Evolutionary conservation across 2,888 invertebrate genomes (phyloP), one percentile per base, ranked within the genome.

Genomic region (Litoditis marina): DNA sequence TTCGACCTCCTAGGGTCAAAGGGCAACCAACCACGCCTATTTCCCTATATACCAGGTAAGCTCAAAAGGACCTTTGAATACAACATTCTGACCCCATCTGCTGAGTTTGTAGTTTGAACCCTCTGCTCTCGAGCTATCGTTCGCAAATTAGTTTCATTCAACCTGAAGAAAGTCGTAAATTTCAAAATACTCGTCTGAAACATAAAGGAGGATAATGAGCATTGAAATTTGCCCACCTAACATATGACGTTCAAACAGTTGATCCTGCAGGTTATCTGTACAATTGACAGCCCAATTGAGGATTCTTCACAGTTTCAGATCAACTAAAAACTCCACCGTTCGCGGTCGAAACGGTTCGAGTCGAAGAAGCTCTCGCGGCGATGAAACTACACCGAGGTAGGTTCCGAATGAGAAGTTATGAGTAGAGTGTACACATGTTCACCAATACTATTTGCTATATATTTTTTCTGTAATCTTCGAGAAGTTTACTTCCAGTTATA

Each of bases 1-100:
- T 67, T 16, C 65, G 75, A 44, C 76, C 73, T 16, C 71, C 78
- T 2, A 39, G 76, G 16, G 71, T 76, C 11, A 76, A 76, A 59
- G 76, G 76, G 1, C 74, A 76, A 32, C 74, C 76, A 0, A 70
- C 69, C 3, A 76, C 73, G 6, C 74, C 74, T 2, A 67, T 76
- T 11, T 73, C 73, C 1, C 69, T 71, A 59, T 76, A 76, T 44
- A 74, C 76, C 7, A 67, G 71, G 72, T 76, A 22, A 25, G 51
- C 44, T 55, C 6, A 30, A n/a, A n/a, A n/a, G n/a, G n/a, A n/a
- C n/a, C n/a, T n/a, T n/a, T n/a, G n/a, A n/a, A n/a, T n/a, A n/a
- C n/a, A n/a, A n/a, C n/a, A n/a, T n/a, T n/a, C n/a, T n/a, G n/a
- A n/a, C n/a, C n/a, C n/a, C n/a, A n/a, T n/a, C n/a, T n/a, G n/a